These are phyloP conservation scores for Epirrhoe alternata DNA, from an alignment of 2,888 invertebrate species.

Conservation along the genomic window DNA sequence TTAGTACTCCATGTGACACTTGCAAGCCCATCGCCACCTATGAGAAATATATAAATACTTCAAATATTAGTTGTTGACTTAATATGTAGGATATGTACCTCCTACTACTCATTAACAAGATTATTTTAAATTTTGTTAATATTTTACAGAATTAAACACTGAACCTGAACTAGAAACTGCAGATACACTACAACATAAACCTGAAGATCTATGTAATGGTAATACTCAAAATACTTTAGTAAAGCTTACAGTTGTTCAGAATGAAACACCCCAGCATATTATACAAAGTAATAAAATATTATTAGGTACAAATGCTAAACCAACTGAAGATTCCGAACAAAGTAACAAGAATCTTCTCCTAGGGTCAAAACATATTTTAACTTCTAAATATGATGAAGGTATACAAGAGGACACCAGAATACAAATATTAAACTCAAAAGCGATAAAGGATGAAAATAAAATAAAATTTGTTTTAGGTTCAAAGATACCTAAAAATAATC, in stretches of 20 bases:
- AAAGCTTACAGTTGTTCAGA: slow-evolving; percentile 5
- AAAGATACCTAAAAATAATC: slow-evolving; percentile 41
- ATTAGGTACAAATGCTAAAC: slow-evolving; percentile 58
- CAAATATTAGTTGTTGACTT: too few species aligned
- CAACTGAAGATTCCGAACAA: slow-evolving; percentile 25
- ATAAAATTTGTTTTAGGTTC: slow-evolving; percentile 54
- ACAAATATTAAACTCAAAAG: slow-evolving; percentile 43
- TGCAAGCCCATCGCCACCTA: too few species aligned
- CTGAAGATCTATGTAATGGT: slow-evolving; percentile 9
- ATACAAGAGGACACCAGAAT: slow-evolving; percentile 12
- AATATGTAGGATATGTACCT: too few species aligned
- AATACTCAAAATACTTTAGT: slow-evolving; percentile 10
- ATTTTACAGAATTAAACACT: slow-evolving; percentile 22
- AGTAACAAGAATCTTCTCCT: slow-evolving; percentile 6
- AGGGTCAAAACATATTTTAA: slow-evolving; percentile 47
- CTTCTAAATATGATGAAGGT: slow-evolving; percentile 52
- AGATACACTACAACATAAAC: slow-evolving; percentile 1
- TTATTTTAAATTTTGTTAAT: neutral
- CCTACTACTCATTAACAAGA: too few species aligned
- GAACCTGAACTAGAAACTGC: slow-evolving; percentile 25
- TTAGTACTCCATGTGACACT: too few species aligned
- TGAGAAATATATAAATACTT: too few species aligned
- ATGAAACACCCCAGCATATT: slow-evolving; percentile 8
- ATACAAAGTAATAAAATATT: slow-evolving; percentile 58
- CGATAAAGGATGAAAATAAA: slow-evolving; percentile 14